Conservation (phyloP, 1,140 invertebrate species). For the Drosophila repletoides region DNA sequence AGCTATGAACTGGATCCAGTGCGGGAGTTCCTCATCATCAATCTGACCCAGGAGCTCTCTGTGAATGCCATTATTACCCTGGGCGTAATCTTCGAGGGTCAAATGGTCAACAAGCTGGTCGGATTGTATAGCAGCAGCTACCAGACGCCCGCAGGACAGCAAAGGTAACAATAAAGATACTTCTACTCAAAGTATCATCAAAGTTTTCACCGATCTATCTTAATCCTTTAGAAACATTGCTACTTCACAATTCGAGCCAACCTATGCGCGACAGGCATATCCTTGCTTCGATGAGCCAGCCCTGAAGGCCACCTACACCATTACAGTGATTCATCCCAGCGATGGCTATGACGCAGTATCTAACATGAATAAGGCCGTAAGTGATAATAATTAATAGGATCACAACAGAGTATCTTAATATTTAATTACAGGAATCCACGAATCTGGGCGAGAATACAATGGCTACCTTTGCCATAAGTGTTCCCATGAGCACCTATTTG, state of each 20-base stretch:
- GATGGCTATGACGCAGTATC: slow-evolving; percentile 89
- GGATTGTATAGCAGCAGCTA: slow-evolving; percentile 83
- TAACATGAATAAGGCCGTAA: slow-evolving; percentile 87
- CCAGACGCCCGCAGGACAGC: slow-evolving; percentile 52
- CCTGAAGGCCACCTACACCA: slow-evolving; percentile 93
- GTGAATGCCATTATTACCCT: slow-evolving; percentile 35
- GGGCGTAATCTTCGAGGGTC: slow-evolving; percentile 81
- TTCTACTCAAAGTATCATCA: slow-evolving; percentile 47
- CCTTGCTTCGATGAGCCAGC: slow-evolving; percentile 98
- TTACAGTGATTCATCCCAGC: slow-evolving; percentile 89
- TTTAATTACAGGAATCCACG: slow-evolving; percentile 36
- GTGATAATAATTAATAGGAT: background rate
- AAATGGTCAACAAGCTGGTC: slow-evolving; percentile 82
- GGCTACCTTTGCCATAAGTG: slow-evolving; percentile 89
- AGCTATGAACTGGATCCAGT: slow-evolving; percentile 47
- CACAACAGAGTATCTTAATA: background rate
- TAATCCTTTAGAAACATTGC: slow-evolving; percentile 89
- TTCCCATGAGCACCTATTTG: slow-evolving; percentile 97
- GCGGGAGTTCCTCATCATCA: slow-evolving; percentile 66
- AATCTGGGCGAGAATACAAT: slow-evolving; percentile 59
- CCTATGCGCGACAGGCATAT: slow-evolving; percentile 94
- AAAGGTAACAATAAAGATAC: too few species aligned
- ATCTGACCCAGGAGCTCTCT: slow-evolving; percentile 34
- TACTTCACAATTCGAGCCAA: slow-evolving; percentile 96
- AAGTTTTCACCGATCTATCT: background rate